These are phyloP conservation scores for Myanophis thanlyinensis DNA, from an alignment of 2,113 vertebrate genomes.

Conservation along the genomic window DNA sequence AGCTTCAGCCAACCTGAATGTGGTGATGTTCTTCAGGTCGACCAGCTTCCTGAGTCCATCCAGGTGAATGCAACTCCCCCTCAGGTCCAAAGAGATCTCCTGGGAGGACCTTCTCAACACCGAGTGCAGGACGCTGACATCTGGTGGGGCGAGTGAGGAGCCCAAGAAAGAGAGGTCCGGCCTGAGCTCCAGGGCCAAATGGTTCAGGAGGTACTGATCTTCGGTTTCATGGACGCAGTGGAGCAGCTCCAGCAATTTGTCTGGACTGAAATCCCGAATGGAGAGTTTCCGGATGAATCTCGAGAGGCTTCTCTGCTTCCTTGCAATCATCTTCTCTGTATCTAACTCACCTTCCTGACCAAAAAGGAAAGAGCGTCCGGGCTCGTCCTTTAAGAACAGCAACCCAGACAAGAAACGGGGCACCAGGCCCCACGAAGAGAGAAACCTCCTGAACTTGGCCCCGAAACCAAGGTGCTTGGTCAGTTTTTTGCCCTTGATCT, in stretches of 20 bases:
- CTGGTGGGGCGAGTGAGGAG: constrained; percentile 73
- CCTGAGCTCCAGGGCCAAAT: constrained; percentile 72
- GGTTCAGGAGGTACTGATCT: constrained; percentile 61
- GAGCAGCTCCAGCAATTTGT: constrained; percentile 80
- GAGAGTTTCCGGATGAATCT: constrained; percentile 75
- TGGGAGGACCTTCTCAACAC: constrained; percentile 67
- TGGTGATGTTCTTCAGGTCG: constrained; percentile 73
- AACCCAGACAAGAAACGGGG: constrained; percentile 80
- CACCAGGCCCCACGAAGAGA: constrained; percentile 79
- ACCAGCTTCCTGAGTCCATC: constrained; percentile 77
- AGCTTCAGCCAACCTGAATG: constrained; percentile 78
- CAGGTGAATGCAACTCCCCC: constrained; percentile 75
- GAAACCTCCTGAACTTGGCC: constrained; percentile 77
- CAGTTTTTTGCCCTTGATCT: constrained; percentile 76
- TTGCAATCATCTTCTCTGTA: constrained; percentile 32
- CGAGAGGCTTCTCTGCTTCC: constrained; percentile 71
- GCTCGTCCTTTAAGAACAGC: constrained; percentile 70
- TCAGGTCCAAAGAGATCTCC: constrained; percentile 80
- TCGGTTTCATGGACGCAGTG: constrained; percentile 80
- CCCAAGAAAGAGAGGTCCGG: constrained; percentile 77
- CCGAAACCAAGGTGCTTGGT: constrained; percentile 70
- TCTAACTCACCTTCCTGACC: background rate
- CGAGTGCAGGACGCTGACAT: constrained; percentile 73
- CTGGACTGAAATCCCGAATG: constrained; percentile 58
- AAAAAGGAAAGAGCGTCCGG: constrained; percentile 46